Evolutionary conservation across 2,113 vertebrate genomes (phyloP).

Genomic region (Daphoenositta chrysoptera): DNA sequence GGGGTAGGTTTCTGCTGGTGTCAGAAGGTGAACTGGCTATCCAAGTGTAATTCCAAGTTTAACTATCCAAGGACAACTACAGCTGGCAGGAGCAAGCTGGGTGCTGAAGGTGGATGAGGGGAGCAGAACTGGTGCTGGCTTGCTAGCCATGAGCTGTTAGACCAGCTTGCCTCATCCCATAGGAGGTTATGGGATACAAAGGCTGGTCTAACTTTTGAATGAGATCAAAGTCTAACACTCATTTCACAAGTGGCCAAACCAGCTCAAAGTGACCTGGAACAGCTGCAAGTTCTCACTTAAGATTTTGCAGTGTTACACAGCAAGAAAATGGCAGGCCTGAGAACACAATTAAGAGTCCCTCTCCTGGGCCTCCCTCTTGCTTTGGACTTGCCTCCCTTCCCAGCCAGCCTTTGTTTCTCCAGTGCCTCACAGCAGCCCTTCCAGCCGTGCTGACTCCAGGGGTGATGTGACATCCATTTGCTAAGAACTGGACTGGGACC

Average conservation of each 20-base stretch:
- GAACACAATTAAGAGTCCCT: background rate
- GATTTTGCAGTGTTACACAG: background rate
- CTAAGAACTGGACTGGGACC: conserved; percentile 1
- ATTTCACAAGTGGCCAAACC: background rate
- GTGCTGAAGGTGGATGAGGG: background rate
- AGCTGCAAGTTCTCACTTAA: background rate
- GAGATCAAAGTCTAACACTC: background rate
- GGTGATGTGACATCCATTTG: background rate
- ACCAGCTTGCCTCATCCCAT: background rate
- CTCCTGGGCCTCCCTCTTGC: background rate
- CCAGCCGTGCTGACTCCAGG: conserved; percentile 10
- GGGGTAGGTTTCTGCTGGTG: background rate
- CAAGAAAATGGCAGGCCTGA: background rate
- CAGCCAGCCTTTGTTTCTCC: background rate
- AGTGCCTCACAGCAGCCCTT: background rate
- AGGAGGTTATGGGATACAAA: background rate
- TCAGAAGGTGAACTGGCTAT: background rate
- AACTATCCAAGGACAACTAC: background rate
- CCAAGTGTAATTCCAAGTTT: background rate
- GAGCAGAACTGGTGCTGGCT: background rate
- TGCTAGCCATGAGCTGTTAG: background rate
- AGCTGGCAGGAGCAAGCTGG: background rate
- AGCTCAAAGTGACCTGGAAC: background rate
- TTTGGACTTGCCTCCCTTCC: background rate
- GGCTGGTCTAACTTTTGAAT: background rate